These are phyloP conservation scores for Clarias pachynema DNA, from an alignment of 2,797 vertebrate species.

Conservation along the genomic window DNA sequence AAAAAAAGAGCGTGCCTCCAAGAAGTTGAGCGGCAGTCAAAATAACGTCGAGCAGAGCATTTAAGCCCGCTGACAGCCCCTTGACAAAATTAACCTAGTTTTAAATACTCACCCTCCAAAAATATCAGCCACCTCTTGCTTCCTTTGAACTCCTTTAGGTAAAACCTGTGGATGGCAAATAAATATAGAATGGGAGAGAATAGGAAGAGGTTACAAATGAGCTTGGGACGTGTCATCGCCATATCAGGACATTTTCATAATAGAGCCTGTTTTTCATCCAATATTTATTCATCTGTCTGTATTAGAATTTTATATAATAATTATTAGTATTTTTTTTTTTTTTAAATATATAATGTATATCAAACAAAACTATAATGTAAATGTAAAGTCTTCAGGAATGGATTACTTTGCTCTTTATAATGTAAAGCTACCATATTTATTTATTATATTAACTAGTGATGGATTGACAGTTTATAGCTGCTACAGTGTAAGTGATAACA, in stretches of 20 bases:
- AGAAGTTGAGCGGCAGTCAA: constrained; percentile 65
- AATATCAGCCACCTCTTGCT: constrained; percentile 81
- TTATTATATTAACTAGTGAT: not conserved
- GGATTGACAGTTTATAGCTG: not conserved
- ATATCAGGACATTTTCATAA: constrained; percentile 44
- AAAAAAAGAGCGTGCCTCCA: constrained; percentile 56
- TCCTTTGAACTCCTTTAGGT: constrained; percentile 79
- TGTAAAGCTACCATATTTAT: not conserved
- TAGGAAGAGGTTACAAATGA: constrained; percentile 33
- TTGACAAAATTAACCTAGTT: constrained; percentile 71
- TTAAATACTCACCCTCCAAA: constrained; percentile 81
- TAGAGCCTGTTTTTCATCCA: not conserved
- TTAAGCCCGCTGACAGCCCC: constrained; percentile 68
- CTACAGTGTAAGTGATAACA: not conserved
- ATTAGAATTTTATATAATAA: not conserved
- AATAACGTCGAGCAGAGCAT: constrained; percentile 62
- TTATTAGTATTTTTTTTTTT: not conserved
- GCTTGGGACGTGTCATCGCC: constrained; percentile 35
- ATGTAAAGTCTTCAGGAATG: not conserved
- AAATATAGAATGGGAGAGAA: constrained; percentile 51
- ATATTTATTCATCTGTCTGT: not conserved
- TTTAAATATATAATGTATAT: not conserved
- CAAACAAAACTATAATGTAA: not conserved
- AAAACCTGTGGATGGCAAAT: constrained; percentile 72
- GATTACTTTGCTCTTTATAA: not conserved